Percentiles rank a stretch among this genome's conserved stretches.
phyloP scores from a whole-genome alignment of 1,140 invertebrate genomes.

The Pogonomyrmex barbatus region DNA sequence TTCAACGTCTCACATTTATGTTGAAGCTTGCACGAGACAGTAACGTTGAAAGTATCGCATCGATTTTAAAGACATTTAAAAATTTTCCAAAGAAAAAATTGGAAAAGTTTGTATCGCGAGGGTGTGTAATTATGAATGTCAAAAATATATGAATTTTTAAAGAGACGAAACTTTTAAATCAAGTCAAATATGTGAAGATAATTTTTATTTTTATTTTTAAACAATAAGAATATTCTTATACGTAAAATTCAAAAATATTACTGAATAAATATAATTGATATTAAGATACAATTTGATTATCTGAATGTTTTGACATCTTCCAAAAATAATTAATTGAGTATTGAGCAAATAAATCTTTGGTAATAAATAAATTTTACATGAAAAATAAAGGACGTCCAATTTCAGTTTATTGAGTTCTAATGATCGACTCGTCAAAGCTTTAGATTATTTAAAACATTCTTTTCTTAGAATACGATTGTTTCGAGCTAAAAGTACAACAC shows the following conservation, averaged over 20 bases:
- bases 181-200: neutral
- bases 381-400: neutral
- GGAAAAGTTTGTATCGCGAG: neutral
- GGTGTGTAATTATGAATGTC: neutral
- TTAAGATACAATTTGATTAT: neutral
- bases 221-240: neutral
- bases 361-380: neutral
- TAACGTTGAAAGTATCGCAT: neutral
- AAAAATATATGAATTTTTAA: neutral
- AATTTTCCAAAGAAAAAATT: neutral
- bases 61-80: neutral
- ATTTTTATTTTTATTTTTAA: neutral
- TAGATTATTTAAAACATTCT: neutral
- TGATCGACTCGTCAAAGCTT: neutral
- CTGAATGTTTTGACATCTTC: neutral
- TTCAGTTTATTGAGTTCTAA: neutral
- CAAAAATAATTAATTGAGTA: neutral
- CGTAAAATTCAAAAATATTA: neutral
- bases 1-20: slow-evolving; percentile 27
- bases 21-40: neutral
- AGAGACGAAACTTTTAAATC: neutral
- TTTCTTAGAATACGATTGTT: neutral
- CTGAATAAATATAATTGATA: neutral
- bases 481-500: neutral
- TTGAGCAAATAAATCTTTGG: neutral